Conservation (phyloP, 2,797 vertebrate species). For the Sebastes steindachneri region DNA sequence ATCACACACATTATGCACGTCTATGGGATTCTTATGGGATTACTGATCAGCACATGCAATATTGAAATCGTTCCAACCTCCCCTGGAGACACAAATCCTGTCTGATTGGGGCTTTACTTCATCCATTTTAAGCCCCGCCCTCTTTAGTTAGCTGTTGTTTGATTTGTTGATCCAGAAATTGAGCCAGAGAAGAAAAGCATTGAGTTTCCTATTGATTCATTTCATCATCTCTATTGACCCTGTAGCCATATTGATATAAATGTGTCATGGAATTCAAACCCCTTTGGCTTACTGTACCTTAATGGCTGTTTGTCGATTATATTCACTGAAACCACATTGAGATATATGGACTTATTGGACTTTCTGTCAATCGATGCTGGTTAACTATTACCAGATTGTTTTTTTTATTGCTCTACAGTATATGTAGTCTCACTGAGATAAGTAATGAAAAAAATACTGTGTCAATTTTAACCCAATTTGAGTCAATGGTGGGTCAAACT, state of each 20-base stretch:
- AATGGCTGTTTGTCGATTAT: not conserved
- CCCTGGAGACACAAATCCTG: slow-evolving; percentile 22
- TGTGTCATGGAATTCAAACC: not conserved
- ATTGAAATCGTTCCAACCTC: not conserved
- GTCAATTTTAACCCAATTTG: no score
- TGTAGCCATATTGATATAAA: not conserved
- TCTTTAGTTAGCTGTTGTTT: not conserved
- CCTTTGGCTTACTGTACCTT: not conserved
- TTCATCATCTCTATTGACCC: not conserved
- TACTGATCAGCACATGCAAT: slow-evolving; percentile 11
- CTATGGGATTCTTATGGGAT: not conserved
- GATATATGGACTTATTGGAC: not conserved
- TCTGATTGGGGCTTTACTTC: slow-evolving; percentile 27
- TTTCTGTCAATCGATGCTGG: not conserved
- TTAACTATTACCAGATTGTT: not conserved
- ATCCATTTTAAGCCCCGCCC: not conserved
- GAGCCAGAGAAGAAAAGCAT: not conserved
- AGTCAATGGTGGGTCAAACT: no score
- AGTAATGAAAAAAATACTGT: not conserved
- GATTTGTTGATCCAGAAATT: not conserved
- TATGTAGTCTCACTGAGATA: not conserved
- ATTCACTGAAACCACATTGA: not conserved
- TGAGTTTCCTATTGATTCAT: not conserved
- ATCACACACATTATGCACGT: not conserved
- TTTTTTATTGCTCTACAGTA: not conserved